Evolutionary conservation across 2,888 invertebrate genomes (phyloP).

Genomic region (Nasonovia ribisnigri): DNA sequence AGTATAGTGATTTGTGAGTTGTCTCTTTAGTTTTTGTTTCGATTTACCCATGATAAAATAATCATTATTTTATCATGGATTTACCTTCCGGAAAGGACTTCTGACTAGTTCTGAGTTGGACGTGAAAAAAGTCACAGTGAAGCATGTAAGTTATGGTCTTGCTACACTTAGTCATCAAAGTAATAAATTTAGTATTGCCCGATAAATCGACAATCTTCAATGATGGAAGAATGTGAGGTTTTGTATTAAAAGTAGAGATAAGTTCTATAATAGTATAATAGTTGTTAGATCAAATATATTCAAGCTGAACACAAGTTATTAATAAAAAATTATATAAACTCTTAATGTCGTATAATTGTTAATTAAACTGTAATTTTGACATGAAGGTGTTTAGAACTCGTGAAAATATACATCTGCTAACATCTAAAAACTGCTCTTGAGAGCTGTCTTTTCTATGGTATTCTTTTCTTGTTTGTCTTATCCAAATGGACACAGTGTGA

Average conservation of each 20-base stretch:
- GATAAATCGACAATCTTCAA: not conserved
- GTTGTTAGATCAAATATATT: not conserved
- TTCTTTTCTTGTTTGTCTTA: not conserved
- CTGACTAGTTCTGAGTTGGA: too few species aligned
- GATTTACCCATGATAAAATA: too few species aligned
- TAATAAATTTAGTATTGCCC: not conserved
- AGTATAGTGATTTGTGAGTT: too few species aligned
- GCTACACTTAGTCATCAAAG: not conserved
- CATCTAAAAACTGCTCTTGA: not conserved
- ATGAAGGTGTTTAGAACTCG: not conserved
- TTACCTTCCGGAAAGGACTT: too few species aligned
- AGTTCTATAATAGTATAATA: not conserved
- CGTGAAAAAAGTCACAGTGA: too few species aligned
- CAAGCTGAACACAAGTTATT: not conserved
- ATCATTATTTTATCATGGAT: too few species aligned
- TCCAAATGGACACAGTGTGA: not conserved
- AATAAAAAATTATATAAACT: not conserved
- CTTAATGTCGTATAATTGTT: not conserved
- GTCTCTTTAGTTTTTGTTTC: too few species aligned
- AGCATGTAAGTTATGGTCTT: constrained; percentile 4
- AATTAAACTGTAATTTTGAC: not conserved
- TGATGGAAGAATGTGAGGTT: not conserved
- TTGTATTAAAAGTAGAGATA: not conserved
- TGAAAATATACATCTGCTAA: not conserved
- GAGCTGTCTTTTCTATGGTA: not conserved